A percentile compares a stretch with the other conserved stretches of the same genome.
Conservation (phyloP, 2,888 invertebrate genomes). For the Heliconius hortense region DNA sequence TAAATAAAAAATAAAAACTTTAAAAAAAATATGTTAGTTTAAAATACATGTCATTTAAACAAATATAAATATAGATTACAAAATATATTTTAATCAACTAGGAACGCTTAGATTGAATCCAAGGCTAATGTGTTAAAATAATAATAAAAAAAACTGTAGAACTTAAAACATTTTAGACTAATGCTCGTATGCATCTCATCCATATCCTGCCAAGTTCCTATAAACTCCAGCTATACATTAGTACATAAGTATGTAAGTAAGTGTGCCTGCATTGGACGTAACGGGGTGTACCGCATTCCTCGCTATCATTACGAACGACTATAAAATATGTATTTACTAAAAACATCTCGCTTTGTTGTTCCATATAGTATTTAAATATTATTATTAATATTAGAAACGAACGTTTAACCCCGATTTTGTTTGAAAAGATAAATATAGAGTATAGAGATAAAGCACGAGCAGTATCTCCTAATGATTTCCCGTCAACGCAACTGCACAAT, state of each 20-base stretch:
- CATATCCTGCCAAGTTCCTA: not conserved
- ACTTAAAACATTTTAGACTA: too few relatives aligned
- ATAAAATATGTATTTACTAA: conserved; percentile 18
- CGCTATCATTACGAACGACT: conserved; percentile 12
- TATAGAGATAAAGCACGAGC: not conserved
- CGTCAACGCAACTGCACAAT: conserved; percentile 31
- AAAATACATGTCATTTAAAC: too few relatives aligned
- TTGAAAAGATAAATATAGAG: not conserved
- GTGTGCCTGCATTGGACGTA: conserved; percentile 11
- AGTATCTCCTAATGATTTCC: conserved; percentile 28
- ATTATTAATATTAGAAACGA: not conserved
- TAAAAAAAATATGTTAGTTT: too few relatives aligned
- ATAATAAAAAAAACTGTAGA: too few relatives aligned
- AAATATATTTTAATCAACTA: too few relatives aligned
- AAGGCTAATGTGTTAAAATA: too few relatives aligned
- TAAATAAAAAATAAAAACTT: too few relatives aligned
- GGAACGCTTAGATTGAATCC: too few relatives aligned
- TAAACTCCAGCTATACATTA: conserved; percentile 7
- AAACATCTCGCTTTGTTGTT: conserved; percentile 20
- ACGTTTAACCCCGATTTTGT: conserved; percentile 2
- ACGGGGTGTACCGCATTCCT: conserved; percentile 27
- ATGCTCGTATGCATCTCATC: not conserved
- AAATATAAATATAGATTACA: too few relatives aligned
- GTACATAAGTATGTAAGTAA: not conserved
- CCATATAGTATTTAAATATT: conserved; percentile 5